Evolutionary conservation across 2,113 vertebrate genomes (phyloP).

Genomic region (Urocolius indicus): DNA sequence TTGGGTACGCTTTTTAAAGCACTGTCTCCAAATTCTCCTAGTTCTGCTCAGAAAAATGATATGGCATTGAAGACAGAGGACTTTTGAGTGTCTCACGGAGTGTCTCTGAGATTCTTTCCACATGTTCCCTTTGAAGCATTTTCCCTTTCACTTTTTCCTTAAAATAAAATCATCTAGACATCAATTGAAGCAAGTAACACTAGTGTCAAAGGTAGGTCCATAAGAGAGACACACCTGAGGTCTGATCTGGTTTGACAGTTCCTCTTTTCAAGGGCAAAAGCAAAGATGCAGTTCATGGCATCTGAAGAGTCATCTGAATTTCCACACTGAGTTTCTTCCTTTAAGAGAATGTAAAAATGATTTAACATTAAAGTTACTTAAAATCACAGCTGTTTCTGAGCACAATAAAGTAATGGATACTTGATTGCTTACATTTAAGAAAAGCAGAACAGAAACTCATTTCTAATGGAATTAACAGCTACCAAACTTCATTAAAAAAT

Average conservation of each 20-base stretch:
- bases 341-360: neutral
- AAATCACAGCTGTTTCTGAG: neutral
- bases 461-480: neutral
- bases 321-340: neutral
- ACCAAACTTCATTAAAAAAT: neutral
- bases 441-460: neutral
- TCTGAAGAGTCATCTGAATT: neutral
- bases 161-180: rapidly evolving
- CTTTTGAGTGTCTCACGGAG: neutral
- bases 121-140: rapidly evolving
- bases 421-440: neutral
- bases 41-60: neutral
- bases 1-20: neutral
- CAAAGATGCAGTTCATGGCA: neutral
- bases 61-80: neutral
- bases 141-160: neutral
- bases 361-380: neutral
- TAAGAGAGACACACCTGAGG: neutral
- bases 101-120: neutral
- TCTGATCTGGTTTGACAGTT: neutral
- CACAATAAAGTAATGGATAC: neutral
- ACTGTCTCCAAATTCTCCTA: neutral
- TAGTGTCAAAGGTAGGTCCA: neutral
- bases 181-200: neutral
- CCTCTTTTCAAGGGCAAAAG: neutral